Base-by-base conservation (phyloP, 2,888 invertebrate genomes). In the Lypha dubia region DNA sequence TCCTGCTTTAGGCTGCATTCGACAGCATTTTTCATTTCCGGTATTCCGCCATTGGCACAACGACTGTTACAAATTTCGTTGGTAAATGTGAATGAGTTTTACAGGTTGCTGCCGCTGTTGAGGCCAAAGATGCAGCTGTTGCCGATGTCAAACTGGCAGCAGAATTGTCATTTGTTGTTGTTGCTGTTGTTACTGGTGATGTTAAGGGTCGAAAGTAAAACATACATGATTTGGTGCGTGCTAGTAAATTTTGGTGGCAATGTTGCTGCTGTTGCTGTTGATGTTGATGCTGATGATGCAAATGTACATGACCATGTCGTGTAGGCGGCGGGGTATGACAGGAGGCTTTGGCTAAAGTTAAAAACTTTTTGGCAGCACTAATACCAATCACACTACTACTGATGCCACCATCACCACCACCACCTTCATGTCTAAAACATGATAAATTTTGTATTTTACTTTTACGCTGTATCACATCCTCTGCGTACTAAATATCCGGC, bases 401-500 rank as follows among this genome's bases (percentile, higher is more conserved):
- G 62, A 68, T 80, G 11, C 58, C 41, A 13, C 46, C 71, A 68
- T 62, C 75, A 62, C 76, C 79, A 7, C 56, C 35, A 13, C 49
- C 74, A 65, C 44, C 74, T 63, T 74, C 70, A 63, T 80, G 75
- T 32, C 68, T 63, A 56, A 58, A 81, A 68, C 60, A 80, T 71
- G 75, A 51, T 79, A 80, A 85, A 77, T 74, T 80, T 80, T 67
- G 68, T 13, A 77, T 68, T 68, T 81, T 77, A 58, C 63, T 91
- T 85, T 89, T 91, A 85, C 90, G 91, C 87, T 91, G 89, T 88
- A 91, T 90, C 87, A 91, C 90, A 87, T 91, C 90, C 89, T 92
- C 91, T 89, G 91, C 91, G 90, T 92, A 92, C 91, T 92, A 92
- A 89, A 92, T 92, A 87, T 92, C 91, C 88, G 92, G 91, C 83